These are phyloP conservation scores for Condylura cristata DNA, from an alignment of 2,113 vertebrate genomes.

Conservation along the genomic window DNA sequence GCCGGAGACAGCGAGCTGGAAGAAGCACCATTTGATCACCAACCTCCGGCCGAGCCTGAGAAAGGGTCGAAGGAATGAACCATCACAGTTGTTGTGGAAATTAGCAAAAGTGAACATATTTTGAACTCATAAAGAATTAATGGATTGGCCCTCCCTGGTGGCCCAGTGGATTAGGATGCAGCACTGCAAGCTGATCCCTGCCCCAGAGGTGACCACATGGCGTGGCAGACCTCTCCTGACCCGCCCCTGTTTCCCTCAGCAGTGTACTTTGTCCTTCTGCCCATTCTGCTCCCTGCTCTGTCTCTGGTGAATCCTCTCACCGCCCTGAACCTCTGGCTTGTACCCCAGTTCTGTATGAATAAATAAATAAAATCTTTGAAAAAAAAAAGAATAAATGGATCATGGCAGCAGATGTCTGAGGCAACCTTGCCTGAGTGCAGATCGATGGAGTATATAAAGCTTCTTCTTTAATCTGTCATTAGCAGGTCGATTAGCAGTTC, in stretches of 20 bases:
- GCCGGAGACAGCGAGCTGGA: constrained; percentile 69
- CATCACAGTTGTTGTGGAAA: background rate
- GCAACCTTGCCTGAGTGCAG: background rate
- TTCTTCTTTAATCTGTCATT: background rate
- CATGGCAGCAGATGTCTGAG: background rate
- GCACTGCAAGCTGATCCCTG: too few relatives aligned
- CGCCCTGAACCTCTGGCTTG: too few relatives aligned
- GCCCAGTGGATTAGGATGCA: too few relatives aligned
- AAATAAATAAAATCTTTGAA: too few relatives aligned
- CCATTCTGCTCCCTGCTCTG: too few relatives aligned
- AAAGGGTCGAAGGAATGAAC: background rate
- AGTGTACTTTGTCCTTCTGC: too few relatives aligned
- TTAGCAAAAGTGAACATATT: background rate
- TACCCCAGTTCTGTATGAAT: too few relatives aligned
- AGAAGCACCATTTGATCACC: constrained; percentile 75
- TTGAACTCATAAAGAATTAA: background rate
- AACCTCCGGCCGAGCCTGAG: constrained; percentile 81
- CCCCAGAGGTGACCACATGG: too few relatives aligned
- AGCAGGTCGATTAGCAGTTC: background rate
- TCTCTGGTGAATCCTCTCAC: too few relatives aligned
- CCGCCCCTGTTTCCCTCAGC: too few relatives aligned
- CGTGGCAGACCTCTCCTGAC: too few relatives aligned
- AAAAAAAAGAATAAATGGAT: background rate
- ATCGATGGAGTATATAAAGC: background rate
- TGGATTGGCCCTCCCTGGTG: too few relatives aligned